phyloP scores from a whole-genome alignment of 2,113 vertebrate species.

The Aramus guarauna region DNA sequence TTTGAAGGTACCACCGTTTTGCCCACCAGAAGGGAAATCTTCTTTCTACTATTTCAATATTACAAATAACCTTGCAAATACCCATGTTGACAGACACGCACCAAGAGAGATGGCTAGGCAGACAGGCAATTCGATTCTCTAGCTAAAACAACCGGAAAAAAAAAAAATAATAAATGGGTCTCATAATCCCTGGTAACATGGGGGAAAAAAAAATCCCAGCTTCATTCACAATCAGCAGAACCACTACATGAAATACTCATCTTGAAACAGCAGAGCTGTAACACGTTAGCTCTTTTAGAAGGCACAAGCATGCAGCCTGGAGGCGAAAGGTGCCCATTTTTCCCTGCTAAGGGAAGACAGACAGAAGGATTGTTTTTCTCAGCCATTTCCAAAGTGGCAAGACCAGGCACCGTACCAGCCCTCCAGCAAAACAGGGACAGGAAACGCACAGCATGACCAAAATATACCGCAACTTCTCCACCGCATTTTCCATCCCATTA shows the following conservation, averaged over 20 bases:
- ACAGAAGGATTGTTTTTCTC: neutral
- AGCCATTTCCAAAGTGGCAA: neutral
- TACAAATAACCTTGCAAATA: slow-evolving; percentile 16
- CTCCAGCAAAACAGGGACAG: neutral
- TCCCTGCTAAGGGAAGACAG: neutral
- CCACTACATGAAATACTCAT: neutral
- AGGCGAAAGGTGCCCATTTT: neutral
- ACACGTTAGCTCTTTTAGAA: neutral
- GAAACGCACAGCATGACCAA: neutral
- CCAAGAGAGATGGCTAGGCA: fast-evolving
- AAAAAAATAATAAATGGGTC: neutral
- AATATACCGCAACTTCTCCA: neutral
- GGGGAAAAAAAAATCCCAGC: neutral
- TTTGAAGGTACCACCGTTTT: neutral
- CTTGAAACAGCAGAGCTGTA: neutral
- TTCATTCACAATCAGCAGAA: neutral
- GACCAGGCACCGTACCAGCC: neutral
- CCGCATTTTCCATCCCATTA: neutral
- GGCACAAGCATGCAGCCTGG: neutral
- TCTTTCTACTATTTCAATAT: neutral
- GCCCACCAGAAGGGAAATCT: neutral
- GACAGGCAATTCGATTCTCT: neutral
- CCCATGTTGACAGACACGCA: neutral
- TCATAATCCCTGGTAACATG: neutral
- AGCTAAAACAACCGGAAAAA: neutral